Evolutionary conservation across 2,113 vertebrate species (phyloP).

Genomic region (Thunnus thynnus): DNA sequence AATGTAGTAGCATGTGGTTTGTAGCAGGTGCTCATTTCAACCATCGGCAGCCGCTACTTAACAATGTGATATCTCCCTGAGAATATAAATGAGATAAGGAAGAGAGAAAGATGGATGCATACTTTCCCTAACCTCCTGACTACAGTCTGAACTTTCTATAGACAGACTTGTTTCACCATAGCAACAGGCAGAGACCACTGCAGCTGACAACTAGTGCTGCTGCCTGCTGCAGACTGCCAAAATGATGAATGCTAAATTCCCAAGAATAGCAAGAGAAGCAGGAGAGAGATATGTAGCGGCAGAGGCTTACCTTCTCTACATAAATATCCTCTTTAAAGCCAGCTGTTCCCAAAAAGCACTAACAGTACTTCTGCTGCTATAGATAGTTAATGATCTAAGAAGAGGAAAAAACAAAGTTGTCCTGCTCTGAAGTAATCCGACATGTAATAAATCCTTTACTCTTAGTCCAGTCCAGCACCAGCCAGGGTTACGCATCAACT

Average conservation of each 20-base stretch:
- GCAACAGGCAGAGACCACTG: constrained; percentile 64
- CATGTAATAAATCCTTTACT: constrained; percentile 54
- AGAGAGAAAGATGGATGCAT: constrained; percentile 5
- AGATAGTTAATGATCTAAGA: constrained; percentile 39
- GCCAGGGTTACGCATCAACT: constrained; percentile 41
- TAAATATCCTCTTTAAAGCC: constrained; percentile 48
- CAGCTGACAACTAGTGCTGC: constrained; percentile 48
- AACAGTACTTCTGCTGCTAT: constrained; percentile 1
- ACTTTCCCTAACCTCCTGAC: constrained; percentile 31
- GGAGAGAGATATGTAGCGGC: constrained; percentile 15
- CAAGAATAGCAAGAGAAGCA: constrained; percentile 17
- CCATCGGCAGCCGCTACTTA: constrained; percentile 3
- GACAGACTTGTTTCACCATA: constrained; percentile 65
- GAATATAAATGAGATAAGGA: neutral
- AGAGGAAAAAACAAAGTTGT: constrained; percentile 43
- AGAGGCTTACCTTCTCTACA: constrained; percentile 73
- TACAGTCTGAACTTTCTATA: constrained; percentile 50
- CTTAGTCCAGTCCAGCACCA: constrained; percentile 32
- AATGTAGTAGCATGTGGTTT: constrained; percentile 1
- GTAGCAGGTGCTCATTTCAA: constrained; percentile 23
- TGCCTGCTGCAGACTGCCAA: constrained; percentile 45
- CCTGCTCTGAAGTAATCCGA: constrained; percentile 44
- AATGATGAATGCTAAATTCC: constrained; percentile 37
- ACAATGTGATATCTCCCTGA: neutral
- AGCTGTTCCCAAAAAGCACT: constrained; percentile 46